Percentiles rank a stretch among this genome's conserved stretches.
Evolutionary conservation across 1,140 invertebrate genomes (phyloP).

Genomic region (Leptestheria dahalacensis): DNA sequence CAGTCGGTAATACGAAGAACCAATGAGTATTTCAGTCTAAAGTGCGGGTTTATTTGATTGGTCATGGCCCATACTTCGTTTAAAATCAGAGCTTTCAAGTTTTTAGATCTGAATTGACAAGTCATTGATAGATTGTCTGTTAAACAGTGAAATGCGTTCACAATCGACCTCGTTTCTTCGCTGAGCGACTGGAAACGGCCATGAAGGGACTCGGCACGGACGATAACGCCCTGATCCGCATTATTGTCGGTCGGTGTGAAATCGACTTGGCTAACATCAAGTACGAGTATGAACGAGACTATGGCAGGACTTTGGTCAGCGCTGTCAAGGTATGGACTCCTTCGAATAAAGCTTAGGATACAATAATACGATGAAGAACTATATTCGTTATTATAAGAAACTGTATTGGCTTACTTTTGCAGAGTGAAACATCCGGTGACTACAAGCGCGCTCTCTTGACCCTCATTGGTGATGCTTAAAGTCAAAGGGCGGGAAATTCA

Average conservation of each 20-base stretch:
- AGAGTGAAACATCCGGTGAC: slow-evolving; percentile 16
- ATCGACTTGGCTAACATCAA: slow-evolving; percentile 54
- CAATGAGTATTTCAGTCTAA: too few relatives aligned
- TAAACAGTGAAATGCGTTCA: slow-evolving; percentile 27
- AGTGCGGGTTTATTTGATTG: too few relatives aligned
- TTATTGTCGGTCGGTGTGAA: slow-evolving; percentile 40
- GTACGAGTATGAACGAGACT: slow-evolving; percentile 46
- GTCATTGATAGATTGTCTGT: too few relatives aligned
- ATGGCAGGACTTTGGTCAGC: slow-evolving; percentile 49
- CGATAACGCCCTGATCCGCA: slow-evolving; percentile 29
- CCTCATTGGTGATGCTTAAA: slow-evolving; percentile 19
- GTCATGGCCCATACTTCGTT: too few relatives aligned
- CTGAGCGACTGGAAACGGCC: slow-evolving; percentile 30
- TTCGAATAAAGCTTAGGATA: neutral
- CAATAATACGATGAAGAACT: neutral
- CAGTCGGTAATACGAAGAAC: slow-evolving; percentile 45
- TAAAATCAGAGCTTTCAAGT: too few relatives aligned
- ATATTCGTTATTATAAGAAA: neutral
- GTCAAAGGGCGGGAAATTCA: too few relatives aligned
- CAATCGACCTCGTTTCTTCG: slow-evolving; percentile 30
- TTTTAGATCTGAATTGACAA: too few relatives aligned
- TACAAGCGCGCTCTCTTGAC: slow-evolving; percentile 27
- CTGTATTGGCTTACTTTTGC: neutral
- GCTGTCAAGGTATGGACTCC: slow-evolving; percentile 37
- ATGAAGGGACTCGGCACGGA: slow-evolving; percentile 31